Evolutionary conservation across 2,888 invertebrate genomes (phyloP), one percentile per base, ranked within the genome.

Genomic region (Lamellibrachia satsuma): DNA sequence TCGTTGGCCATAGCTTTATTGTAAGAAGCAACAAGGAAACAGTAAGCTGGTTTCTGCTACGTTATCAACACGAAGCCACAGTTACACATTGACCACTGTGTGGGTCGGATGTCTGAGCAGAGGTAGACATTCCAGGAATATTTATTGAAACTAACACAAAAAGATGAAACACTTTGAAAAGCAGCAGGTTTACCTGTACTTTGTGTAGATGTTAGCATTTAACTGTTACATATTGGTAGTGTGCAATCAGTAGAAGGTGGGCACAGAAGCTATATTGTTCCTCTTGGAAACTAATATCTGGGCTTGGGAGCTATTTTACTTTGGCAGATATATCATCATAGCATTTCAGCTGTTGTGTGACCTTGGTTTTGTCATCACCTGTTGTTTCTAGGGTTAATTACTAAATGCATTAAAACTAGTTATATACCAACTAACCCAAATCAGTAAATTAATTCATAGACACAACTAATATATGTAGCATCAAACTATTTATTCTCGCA

Each of bases 141-240:
- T 75, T 75, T 75, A 75, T 75, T 75, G 22, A 75, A 75, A 75
- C 75, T 75, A 75, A 75, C 22, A 75, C 75, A 75, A 75, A 75
- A 75, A 75, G 75, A 75, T 75, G 75, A 75, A 75, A 75, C 22
- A 75, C 75, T 75, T 2, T 57, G 57, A 57, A 57, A 75, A 75
- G 75, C 75, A 15, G 1, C 75, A 75, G 75, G 75, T 15, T 75
- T 75, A 75, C 75, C 15, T 11, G 75, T 15, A 75, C 75, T 9
- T 75, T 75, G 75, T 39, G 39, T 75, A 15, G 15, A 75, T 6
- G 75, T 75, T 75, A 75, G 75, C 75, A 22, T 15, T 75, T 22
- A 75, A 75, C 22, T 75, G 75, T 75, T 75, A 75, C n/a, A 15
- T 75, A n/a, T 75, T 22, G 22, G 75, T 75, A 22, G 22, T 15